Evolutionary conservation across 2,888 invertebrate species (phyloP), one percentile per base, ranked within the genome.

Genomic region (Lasioglossum morio): DNA sequence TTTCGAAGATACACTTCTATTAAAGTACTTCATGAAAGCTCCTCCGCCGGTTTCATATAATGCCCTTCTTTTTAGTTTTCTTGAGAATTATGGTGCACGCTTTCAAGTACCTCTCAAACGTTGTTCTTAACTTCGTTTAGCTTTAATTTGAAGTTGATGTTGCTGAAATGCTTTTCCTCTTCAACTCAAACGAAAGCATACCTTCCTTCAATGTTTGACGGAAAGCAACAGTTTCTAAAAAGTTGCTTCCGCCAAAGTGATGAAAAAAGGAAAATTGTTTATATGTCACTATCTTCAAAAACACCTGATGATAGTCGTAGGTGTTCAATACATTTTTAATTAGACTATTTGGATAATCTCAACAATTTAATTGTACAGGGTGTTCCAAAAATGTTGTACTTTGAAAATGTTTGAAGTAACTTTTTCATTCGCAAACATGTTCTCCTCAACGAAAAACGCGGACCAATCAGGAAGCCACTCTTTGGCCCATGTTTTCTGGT

Each of bases 101-200:
- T 63, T 63, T 30, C 63, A 63, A 63, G 63, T 30, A 14, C 30
- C 63, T 30, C 63, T 63, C 63, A 30, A 63, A 63, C 63, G 63
- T 10, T 63, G 63, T 63, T 30, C 16, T 16, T 30, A 63, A 63
- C 30, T 63, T 30, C 30, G 7, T 63, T 30, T 30, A 27, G 63
- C 2, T 63, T 30, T 63, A 63, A 63, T 63, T 27, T 63, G 30
- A 63, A 63, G 63, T 63, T 63, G 63, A 30, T 63, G 63, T 63
- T 30, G 5, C 16, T 63, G 30, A 63, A 63, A 63, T 30, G 2
- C 63, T 16, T 63, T 63, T 63, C 30, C 27, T 63, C 30, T 63
- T 63, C 27, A 16, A 14, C 27, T 27, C 63, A 4, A 5, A 60
- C 27, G 27, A 60, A 60, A 27, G 27, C 27, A 27, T 63, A 63